Conservation (phyloP, 2,113 vertebrate species). For the Indicator indicator region DNA sequence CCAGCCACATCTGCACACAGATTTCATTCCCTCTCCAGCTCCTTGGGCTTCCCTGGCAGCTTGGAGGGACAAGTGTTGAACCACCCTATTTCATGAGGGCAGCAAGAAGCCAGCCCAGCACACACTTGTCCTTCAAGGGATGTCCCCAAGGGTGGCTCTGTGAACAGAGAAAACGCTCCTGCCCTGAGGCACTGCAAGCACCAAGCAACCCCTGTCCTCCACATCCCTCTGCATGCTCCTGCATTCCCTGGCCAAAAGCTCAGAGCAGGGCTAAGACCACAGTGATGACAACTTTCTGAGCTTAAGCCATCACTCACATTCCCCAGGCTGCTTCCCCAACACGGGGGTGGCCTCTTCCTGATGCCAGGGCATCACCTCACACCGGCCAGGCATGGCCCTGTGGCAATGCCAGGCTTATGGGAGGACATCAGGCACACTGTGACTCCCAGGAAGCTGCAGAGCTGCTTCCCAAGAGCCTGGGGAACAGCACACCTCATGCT, state of each 20-base stretch:
- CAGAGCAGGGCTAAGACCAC: fast-evolving
- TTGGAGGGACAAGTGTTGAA: background rate
- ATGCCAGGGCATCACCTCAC: background rate
- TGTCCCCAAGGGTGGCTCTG: background rate
- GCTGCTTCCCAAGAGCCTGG: fast-evolving
- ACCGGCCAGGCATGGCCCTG: fast-evolving
- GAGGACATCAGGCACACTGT: fast-evolving
- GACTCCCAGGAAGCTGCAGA: background rate
- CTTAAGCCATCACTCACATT: fast-evolving
- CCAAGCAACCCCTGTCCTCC: background rate
- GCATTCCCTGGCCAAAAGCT: background rate
- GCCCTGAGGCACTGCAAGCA: fast-evolving
- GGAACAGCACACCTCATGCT: background rate
- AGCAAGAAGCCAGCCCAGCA: background rate
- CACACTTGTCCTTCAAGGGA: fast-evolving
- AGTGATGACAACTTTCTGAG: background rate
- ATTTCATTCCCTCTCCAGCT: background rate
- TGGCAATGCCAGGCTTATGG: background rate
- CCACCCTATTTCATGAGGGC: background rate
- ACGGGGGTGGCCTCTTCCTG: background rate
- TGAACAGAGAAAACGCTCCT: background rate
- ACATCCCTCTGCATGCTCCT: background rate
- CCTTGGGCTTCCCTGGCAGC: background rate
- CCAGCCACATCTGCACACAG: background rate
- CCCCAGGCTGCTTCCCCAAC: background rate